Conservation (phyloP, 2,113 vertebrate species). For the Rynchops niger region DNA sequence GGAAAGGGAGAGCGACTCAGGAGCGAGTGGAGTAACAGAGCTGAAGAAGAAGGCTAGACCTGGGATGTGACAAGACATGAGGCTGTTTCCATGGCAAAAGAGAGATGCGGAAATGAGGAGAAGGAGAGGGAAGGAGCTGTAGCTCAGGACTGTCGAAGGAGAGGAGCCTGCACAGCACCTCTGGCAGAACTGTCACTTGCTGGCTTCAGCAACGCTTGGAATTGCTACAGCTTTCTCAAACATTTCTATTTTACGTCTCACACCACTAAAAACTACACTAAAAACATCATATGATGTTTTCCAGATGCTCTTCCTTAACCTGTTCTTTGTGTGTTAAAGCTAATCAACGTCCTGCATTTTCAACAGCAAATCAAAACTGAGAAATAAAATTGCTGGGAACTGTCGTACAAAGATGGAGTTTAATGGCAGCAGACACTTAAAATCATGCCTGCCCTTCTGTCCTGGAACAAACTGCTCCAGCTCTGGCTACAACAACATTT, state of each 20-base stretch:
- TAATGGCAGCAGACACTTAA: background rate
- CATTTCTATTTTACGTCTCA: background rate
- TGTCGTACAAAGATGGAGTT: background rate
- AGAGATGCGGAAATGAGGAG: accelerated
- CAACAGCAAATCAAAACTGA: background rate
- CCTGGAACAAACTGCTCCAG: background rate
- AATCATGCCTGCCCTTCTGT: background rate
- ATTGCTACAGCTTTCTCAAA: background rate
- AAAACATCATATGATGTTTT: background rate
- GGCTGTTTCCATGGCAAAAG: background rate
- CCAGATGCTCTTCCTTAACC: background rate
- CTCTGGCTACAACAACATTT: background rate
- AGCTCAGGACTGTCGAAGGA: background rate
- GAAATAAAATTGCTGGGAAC: background rate
- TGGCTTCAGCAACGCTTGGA: background rate
- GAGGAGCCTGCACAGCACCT: background rate
- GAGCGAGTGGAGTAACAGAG: background rate
- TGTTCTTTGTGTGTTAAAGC: background rate
- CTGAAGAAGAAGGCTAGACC: background rate
- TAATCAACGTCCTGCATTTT: background rate
- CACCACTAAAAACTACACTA: background rate
- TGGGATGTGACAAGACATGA: background rate
- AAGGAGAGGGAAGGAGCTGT: background rate
- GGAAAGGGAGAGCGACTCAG: background rate
- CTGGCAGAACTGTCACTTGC: background rate